Percentiles rank a stretch among this genome's conserved stretches.
Evolutionary conservation across 2,113 vertebrate genomes (phyloP).

Genomic region (Forbesichthys papilliferus): DNA sequence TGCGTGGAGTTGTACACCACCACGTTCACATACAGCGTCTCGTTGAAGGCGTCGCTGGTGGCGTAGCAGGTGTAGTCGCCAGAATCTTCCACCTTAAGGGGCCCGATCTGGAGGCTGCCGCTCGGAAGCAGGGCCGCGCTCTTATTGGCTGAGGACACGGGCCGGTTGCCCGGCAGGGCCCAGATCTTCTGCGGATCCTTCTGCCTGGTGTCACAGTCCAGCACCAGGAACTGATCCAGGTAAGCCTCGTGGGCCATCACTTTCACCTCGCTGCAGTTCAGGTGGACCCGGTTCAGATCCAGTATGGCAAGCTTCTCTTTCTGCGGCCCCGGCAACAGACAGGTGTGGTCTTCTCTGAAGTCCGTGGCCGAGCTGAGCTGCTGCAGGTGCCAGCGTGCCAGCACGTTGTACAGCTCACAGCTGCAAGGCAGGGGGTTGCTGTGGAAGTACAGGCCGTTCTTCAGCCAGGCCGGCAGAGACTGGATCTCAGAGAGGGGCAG

Average conservation of each 20-base stretch:
- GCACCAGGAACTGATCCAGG: conserved; percentile 80
- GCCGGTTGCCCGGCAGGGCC: conserved; percentile 81
- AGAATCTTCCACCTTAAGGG: conserved; percentile 79
- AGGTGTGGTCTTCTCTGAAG: conserved; percentile 83
- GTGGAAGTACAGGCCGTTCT: conserved; percentile 91
- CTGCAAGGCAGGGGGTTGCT: conserved; percentile 85
- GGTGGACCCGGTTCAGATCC: conserved; percentile 67
- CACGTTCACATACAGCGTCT: conserved; percentile 89
- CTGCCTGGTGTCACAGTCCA: conserved; percentile 87
- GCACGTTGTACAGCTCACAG: conserved; percentile 85
- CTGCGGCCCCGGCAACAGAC: conserved; percentile 53
- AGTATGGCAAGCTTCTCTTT: conserved; percentile 69
- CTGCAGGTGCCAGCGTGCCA: conserved; percentile 81
- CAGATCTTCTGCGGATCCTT: conserved; percentile 81
- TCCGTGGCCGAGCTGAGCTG: conserved; percentile 83
- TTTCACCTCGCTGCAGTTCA: conserved; percentile 90
- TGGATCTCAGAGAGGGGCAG: conserved; percentile 81
- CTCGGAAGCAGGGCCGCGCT: conserved; percentile 67
- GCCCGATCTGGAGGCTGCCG: conserved; percentile 79
- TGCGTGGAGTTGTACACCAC: conserved; percentile 86
- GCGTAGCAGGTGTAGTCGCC: conserved; percentile 91
- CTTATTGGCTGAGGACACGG: conserved; percentile 67
- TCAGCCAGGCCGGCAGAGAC: conserved; percentile 86
- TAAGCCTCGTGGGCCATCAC: conserved; percentile 78
- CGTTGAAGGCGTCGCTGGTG: conserved; percentile 83